Base-by-base conservation (phyloP, 1,140 invertebrate species). In the Ips nitidus region DNA sequence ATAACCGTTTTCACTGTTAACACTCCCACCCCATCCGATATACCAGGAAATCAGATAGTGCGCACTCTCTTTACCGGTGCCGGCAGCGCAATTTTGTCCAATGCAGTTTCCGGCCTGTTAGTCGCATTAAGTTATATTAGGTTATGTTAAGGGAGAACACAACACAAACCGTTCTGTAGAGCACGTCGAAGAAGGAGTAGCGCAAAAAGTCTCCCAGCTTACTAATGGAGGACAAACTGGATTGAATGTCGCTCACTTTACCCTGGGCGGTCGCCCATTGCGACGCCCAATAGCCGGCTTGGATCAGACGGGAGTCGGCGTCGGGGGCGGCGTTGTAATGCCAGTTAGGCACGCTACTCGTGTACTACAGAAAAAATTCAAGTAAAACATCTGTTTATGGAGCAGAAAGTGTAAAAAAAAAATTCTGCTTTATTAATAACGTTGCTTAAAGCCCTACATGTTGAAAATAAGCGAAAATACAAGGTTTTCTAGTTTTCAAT, bases 31-130 rank as follows among this genome's bases (percentile, higher is more conserved):
- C 66, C 66, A 72, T 7, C 66, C 71, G 45, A 72, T 47, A 45
- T 56, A 69, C 71, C 71, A 72, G 5, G 61, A 64, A 2, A 72
- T 7, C 41, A 72, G 39, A 43, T 72, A 72, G 52, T 72, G 71
- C 4, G 71, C 71, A 47, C 71, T 72, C 37, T 72, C 71, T 62
- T 69, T 69, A 4, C 58, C 56, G 2, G 40, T 65, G 0, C 39
- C 71, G 1, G 61, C 62, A 42, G 61, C 47, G 43, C 71, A 72
- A 2, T 7, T 6, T 7, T 47, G n/a, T 6, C 63, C 71, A 43
- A 73, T 64, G 38, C 71, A 73, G 40, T 73, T 70, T 8, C 68
- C 71, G 36, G 64, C 67, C 47, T 67, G 56, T 6, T 41, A 22
- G 22, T 22, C 22, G 0, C 22, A 22, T 22, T 22, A 22, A 22